phyloP scores from a whole-genome alignment of 2,797 vertebrate genomes.

The Epinephelus awoara region DNA sequence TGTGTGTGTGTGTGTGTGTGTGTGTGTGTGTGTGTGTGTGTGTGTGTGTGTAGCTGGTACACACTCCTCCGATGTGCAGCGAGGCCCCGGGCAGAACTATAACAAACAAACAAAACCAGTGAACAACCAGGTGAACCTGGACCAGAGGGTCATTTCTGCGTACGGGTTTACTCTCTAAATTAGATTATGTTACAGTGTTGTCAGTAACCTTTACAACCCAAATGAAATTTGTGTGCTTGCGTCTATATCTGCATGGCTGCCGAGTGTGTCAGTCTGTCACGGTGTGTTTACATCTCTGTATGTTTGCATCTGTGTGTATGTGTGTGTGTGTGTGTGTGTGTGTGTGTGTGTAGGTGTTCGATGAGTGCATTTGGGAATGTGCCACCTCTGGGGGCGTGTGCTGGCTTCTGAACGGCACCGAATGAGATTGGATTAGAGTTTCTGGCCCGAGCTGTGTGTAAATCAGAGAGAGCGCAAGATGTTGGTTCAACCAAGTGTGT shows the following conservation, averaged over 20 bases:
- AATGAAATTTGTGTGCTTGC: constrained; percentile 29
- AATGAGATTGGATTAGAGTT: constrained; percentile 51
- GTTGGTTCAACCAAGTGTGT: constrained; percentile 25
- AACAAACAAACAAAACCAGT: constrained; percentile 57
- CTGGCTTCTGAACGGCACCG: constrained; percentile 4
- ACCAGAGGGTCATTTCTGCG: constrained; percentile 22
- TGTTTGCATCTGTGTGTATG: constrained; percentile 2
- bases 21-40: constrained; percentile 41
- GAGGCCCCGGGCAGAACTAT: constrained; percentile 24
- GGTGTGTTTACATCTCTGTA: constrained; percentile 3
- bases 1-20: constrained; percentile 39
- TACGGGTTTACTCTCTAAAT: constrained; percentile 39
- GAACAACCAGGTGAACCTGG: constrained; percentile 52
- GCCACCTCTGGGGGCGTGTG: constrained; percentile 34
- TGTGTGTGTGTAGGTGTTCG: not conserved
- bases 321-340: constrained; percentile 13
- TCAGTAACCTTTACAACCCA: constrained; percentile 41
- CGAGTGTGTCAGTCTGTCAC: constrained; percentile 15
- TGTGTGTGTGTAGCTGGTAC: constrained; percentile 38
- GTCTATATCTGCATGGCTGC: not conserved
- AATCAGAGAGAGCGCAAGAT: constrained; percentile 33
- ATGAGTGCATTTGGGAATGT: constrained; percentile 26
- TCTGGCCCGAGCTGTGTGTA: constrained; percentile 20
- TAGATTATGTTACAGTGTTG: constrained; percentile 34
- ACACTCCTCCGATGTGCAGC: constrained; percentile 51